Base-by-base conservation (phyloP, 2,888 invertebrate genomes). In the Apoda limacodes region DNA sequence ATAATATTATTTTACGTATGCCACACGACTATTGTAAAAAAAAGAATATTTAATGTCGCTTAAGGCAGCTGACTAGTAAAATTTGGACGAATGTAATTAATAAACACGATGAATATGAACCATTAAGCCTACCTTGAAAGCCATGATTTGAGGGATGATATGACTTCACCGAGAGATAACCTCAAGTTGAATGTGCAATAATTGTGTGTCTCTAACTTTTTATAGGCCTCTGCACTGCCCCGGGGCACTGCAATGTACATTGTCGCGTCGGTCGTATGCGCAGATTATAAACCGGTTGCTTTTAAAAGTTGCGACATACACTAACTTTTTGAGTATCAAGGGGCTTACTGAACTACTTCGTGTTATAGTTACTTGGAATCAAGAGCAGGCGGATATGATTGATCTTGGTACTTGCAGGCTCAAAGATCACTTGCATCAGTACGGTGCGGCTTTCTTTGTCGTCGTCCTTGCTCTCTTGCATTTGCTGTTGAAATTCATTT, bases 351-450 rank as follows among this genome's bases (percentile, higher is more conserved):
- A 49, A 68, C 49, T 50, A 20, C 37, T 40, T 39, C 39, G 59
- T 37, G 34, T 64, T 46, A 51, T 55, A 58, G 49, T 46, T 17
- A 17, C 17, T 7, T 17, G 7, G 5, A 50, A 55, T 57, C 52
- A 47, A 53, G 54, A 56, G 41, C 46, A 61, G 42, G 47, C 17
- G 5, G 54, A 45, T 60, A 56, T 64, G 66, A 70, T 68, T 61
- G 53, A 70, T 68, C 53, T 61, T 34, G 35, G 19, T 6, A 17
- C 7, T 6, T 17, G 17, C 7, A 17, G 17, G 17, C 7, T 17
- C 7, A 72, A 75, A 72, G 61, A 63, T 59, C 70, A 69, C 68
- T 74, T 69, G 68, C 48, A 56, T 57, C 55, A 48, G 52, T 56
- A 54, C 52, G 45, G 46, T 40, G 46, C 45, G 44, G 60, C 56